Base-by-base conservation (phyloP, 2,888 invertebrate species). In the Sinhomidia bicolor region DNA sequence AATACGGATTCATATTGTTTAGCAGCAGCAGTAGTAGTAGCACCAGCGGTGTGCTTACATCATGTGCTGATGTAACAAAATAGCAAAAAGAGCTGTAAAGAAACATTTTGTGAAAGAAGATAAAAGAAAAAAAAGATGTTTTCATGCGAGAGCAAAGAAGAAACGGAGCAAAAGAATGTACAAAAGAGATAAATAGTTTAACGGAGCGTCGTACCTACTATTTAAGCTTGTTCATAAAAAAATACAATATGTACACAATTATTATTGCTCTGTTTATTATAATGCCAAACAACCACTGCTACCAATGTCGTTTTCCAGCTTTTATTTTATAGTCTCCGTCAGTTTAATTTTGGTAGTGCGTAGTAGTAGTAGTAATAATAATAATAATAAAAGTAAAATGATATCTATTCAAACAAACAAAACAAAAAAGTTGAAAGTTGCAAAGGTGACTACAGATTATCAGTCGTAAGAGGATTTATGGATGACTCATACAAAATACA, bases 391-490 rank as follows among this genome's bases (percentile, higher is more conserved):
- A n/a, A n/a, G n/a, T n/a, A n/a, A n/a, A n/a, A n/a, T n/a, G n/a
- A n/a, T 54, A 76, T 76, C 29, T 29, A 51, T 51, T 54, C 51
- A 51, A 76, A 76, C 51, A 51, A 51, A n/a, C n/a, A n/a, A n/a
- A n/a, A n/a, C n/a, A n/a, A n/a, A n/a, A n/a, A 44, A 23, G 36
- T 68, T 68, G 36, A 74, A 82, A 83, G 83, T 71, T 83, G 57
- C 36, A 83, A 85, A 85, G 85, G 85, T 85, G 85, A 76, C 78
- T 85, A 20, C 14, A 78, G 84, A 84, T 78, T 78, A 85, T 78
- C 85, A 65, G 78, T 81, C 60, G 36, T 78, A 83, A 83, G 78
- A 88, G 88, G 88, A 82, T 88, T 88, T 88, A 82, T 82, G 78
- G 65, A 88, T 88, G 88, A 88, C 74, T 88, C 88, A 88, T 88